Percentiles rank a stretch among this genome's conserved stretches.
Conservation (phyloP, 2,888 invertebrate genomes). For the Notodonta dromedarius region DNA sequence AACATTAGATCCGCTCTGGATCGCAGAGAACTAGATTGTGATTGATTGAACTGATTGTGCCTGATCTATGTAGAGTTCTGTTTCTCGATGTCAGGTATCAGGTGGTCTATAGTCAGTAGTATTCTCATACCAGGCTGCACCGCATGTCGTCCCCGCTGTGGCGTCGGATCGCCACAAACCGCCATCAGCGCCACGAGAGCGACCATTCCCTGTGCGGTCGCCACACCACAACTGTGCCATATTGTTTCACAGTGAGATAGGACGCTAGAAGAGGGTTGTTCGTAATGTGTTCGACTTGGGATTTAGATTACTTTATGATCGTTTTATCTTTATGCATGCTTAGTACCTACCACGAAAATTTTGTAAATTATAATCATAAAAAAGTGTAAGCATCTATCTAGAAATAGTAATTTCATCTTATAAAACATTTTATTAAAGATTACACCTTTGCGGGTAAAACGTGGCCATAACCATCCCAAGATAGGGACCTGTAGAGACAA, state of each 20-base stretch:
- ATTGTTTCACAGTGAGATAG: slow-evolving; percentile 5
- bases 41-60: no score
- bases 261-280: background rate
- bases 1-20: no score
- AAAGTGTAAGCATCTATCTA: no score
- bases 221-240: slow-evolving; percentile 34
- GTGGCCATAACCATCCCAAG: no score
- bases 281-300: no score
- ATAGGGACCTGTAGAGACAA: no score
- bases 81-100: background rate
- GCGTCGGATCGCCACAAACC: slow-evolving; percentile 33
- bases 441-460: no score
- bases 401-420: no score
- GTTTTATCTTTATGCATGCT: background rate
- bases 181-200: slow-evolving; percentile 21
- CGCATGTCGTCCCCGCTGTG: slow-evolving; percentile 13
- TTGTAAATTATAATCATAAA: no score
- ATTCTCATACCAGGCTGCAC: slow-evolving; percentile 6
- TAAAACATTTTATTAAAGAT: no score
- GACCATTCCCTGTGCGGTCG: slow-evolving; percentile 39
- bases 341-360: no score
- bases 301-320: background rate
- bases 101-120: background rate
- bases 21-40: no score
- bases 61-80: background rate